Percentiles rank a stretch among this genome's conserved stretches.
These are phyloP conservation scores for Drosophila burlai DNA, from an alignment of 1,140 invertebrate genomes.

Conservation along the genomic window DNA sequence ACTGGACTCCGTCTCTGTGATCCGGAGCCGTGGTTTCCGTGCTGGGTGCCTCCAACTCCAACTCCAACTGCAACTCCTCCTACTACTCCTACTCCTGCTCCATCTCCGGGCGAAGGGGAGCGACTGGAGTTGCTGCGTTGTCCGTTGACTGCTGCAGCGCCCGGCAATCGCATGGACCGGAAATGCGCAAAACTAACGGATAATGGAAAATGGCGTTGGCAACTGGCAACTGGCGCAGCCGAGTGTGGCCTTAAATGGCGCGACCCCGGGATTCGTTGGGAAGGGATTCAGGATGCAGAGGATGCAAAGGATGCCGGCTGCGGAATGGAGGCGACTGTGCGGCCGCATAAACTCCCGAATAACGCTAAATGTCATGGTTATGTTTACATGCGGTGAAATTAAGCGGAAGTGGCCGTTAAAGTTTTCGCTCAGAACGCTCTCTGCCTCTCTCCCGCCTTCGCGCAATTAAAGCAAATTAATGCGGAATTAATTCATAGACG, in stretches of 20 bases:
- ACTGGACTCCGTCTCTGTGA: constrained; percentile 1
- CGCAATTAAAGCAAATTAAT: constrained; percentile 79
- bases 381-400: constrained; percentile 79
- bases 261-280: constrained; percentile 33
- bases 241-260: constrained; percentile 66
- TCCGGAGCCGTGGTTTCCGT: neutral
- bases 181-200: constrained; percentile 83
- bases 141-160: constrained; percentile 38
- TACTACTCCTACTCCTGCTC: neutral
- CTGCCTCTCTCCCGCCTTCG: constrained; percentile 4
- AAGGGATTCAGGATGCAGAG: constrained; percentile 1
- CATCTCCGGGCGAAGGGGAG: neutral
- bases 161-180: constrained; percentile 68
- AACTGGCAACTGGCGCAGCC: constrained; percentile 62
- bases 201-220: constrained; percentile 75
- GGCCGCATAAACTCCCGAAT: constrained; percentile 64
- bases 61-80: neutral
- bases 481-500: constrained; percentile 59
- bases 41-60: neutral
- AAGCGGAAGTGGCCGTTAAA: constrained; percentile 72
- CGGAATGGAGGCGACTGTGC: constrained; percentile 8
- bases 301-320: constrained; percentile 6
- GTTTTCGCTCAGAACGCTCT: constrained; percentile 33
- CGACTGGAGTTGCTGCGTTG: constrained; percentile 21
- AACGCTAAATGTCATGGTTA: constrained; percentile 81